Conservation (phyloP, 2,888 invertebrate genomes). For the Rhagium mordax region DNA sequence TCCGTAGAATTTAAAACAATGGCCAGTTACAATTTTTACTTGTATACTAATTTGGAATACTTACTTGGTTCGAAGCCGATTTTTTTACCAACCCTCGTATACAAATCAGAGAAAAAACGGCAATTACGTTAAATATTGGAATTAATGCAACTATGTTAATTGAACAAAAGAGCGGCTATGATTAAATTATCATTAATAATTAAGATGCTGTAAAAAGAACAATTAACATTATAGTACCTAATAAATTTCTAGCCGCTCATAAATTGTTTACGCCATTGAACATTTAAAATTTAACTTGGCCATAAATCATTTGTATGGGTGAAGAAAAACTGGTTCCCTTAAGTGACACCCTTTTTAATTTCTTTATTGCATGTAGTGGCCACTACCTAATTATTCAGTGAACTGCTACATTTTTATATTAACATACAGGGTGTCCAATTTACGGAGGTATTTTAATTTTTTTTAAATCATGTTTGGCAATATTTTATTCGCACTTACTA, state of each 20-base stretch:
- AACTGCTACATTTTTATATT: no score
- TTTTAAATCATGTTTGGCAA: no score
- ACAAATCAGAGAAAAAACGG: neutral
- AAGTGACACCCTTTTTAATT: slow-evolving; percentile 3
- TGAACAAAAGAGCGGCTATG: slow-evolving; percentile 2
- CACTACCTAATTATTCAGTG: neutral
- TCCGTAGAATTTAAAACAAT: no score
- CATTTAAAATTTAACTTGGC: slow-evolving; percentile 7
- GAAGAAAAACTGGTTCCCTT: slow-evolving; percentile 4
- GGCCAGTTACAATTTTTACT: no score
- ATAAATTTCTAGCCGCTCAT: neutral
- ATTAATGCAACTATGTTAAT: neutral
- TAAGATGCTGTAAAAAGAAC: slow-evolving; percentile 3
- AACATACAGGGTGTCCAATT: no score
- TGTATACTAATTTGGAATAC: no score
- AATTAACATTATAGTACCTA: slow-evolving; percentile 2
- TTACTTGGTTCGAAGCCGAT: no score
- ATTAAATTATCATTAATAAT: slow-evolving; percentile 11
- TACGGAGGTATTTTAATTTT: neutral
- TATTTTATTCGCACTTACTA: no score
- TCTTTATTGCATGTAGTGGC: neutral
- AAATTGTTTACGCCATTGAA: neutral
- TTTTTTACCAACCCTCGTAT: neutral
- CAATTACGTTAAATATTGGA: neutral
- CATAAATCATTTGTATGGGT: slow-evolving; percentile 11